Percentiles rank a stretch among this genome's conserved stretches.
phyloP scores from a whole-genome alignment of 2,113 vertebrate species.

The Paraplagusia blochii region DNA sequence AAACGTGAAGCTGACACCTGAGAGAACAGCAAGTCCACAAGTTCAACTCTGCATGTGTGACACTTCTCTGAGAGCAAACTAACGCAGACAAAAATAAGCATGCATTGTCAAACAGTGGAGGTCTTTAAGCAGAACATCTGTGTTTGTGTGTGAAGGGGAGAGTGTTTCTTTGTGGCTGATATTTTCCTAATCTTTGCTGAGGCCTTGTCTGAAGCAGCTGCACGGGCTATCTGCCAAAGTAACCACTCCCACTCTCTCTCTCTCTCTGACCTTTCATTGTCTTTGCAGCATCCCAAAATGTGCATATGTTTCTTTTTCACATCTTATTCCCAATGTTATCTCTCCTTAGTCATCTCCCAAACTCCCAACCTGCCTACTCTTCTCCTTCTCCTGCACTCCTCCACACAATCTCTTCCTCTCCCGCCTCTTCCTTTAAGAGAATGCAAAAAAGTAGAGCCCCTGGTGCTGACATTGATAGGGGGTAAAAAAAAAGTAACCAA shows the following conservation, averaged over 20 bases:
- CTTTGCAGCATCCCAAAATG: slow-evolving; percentile 38
- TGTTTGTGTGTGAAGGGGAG: background rate
- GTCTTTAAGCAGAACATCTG: slow-evolving; percentile 17
- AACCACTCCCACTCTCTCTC: slow-evolving; percentile 42
- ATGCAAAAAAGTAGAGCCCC: slow-evolving; percentile 2
- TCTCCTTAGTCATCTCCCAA: slow-evolving; percentile 32
- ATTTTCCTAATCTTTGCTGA: slow-evolving; percentile 51
- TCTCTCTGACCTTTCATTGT: slow-evolving; percentile 31
- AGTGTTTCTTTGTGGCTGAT: slow-evolving; percentile 23
- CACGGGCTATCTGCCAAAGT: slow-evolving; percentile 52
- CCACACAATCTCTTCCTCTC: slow-evolving; percentile 4
- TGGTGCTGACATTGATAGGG: slow-evolving; percentile 21
- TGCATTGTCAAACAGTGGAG: slow-evolving; percentile 5
- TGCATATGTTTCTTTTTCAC: slow-evolving; percentile 20
- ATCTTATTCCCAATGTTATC: slow-evolving; percentile 35
- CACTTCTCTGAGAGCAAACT: background rate
- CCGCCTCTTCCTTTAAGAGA: slow-evolving; percentile 11
- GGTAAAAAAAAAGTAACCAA: slow-evolving; percentile 9
- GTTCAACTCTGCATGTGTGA: background rate
- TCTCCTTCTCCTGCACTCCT: slow-evolving; percentile 1
- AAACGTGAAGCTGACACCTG: too few species aligned
- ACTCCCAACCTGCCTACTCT: slow-evolving; percentile 16
- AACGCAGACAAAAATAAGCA: slow-evolving; percentile 19
- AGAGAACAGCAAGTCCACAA: too few species aligned
- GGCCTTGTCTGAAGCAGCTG: slow-evolving; percentile 58